Conservation (phyloP, 2,888 invertebrate species). For the Hypolimnas misippus region DNA sequence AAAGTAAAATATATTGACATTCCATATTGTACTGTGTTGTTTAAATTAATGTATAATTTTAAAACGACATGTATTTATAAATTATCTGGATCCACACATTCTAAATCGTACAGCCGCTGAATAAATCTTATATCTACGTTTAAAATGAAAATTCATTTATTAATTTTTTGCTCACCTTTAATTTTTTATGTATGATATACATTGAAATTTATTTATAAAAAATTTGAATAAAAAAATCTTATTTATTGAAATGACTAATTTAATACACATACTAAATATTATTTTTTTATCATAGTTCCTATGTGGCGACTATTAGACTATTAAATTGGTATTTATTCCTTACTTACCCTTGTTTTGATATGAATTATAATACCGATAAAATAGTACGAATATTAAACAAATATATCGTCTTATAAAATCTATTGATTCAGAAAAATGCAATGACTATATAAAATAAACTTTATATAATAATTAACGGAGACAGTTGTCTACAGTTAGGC, state of each 20-base stretch:
- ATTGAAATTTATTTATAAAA: background rate
- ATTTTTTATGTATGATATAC: background rate
- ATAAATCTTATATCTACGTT: slow-evolving; percentile 40
- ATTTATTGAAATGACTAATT: background rate
- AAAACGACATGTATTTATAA: slow-evolving; percentile 37
- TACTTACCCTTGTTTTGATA: background rate
- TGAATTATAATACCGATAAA: background rate
- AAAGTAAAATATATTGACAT: slow-evolving; percentile 84
- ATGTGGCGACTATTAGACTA: background rate
- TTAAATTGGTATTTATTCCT: background rate
- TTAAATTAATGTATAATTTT: slow-evolving; percentile 65
- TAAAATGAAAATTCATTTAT: slow-evolving; percentile 32
- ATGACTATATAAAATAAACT: background rate
- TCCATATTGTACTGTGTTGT: slow-evolving; percentile 81
- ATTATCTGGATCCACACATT: slow-evolving; percentile 35
- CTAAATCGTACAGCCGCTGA: slow-evolving; percentile 28
- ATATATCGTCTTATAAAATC: background rate
- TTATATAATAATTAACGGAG: too few species aligned
- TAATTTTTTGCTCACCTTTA: slow-evolving; percentile 9
- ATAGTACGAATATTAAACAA: too few species aligned
- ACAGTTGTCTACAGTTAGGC: too few species aligned
- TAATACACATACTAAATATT: background rate
- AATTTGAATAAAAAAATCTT: background rate
- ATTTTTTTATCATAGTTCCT: background rate
- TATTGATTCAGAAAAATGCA: background rate